phyloP scores from a whole-genome alignment of 2,113 vertebrate genomes.

The Clarias gariepinus region DNA sequence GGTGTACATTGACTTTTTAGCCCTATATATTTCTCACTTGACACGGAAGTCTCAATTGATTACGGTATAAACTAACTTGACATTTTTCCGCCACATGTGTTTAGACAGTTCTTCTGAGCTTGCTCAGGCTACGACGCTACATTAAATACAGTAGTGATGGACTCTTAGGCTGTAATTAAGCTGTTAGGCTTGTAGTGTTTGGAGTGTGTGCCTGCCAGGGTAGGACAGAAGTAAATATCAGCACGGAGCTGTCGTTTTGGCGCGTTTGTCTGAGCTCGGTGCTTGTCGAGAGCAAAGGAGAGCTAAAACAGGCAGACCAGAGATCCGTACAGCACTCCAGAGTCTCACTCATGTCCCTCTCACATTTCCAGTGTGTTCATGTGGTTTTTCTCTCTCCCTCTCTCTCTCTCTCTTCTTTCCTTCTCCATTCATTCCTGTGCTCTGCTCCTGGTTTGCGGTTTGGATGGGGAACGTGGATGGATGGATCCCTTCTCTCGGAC shows the following conservation, averaged over 20 bases:
- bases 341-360: slow-evolving; percentile 66
- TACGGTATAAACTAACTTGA: slow-evolving; percentile 66
- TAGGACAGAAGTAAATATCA: slow-evolving; percentile 54
- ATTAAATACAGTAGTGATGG: slow-evolving; percentile 60
- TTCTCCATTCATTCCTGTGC: slow-evolving; percentile 58
- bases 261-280: slow-evolving; percentile 41
- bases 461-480: slow-evolving; percentile 83
- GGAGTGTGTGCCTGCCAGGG: slow-evolving; percentile 66
- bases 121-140: slow-evolving; percentile 63
- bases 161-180: slow-evolving; percentile 70
- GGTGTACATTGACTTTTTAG: slow-evolving; percentile 73
- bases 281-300: slow-evolving; percentile 41
- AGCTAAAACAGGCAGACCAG: slow-evolving; percentile 52
- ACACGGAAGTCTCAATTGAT: slow-evolving; percentile 74
- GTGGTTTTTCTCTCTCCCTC: slow-evolving; percentile 57
- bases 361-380: slow-evolving; percentile 76
- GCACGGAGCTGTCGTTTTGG: slow-evolving; percentile 55
- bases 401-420: slow-evolving; percentile 1
- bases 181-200: slow-evolving; percentile 65
- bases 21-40: slow-evolving; percentile 68
- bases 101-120: slow-evolving; percentile 68
- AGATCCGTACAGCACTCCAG: slow-evolving; percentile 56
- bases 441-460: slow-evolving; percentile 80
- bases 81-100: slow-evolving; percentile 65
- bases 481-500: slow-evolving; percentile 64